Base-by-base conservation (phyloP, 2,888 invertebrate genomes). In the Tetropium fuscum region DNA sequence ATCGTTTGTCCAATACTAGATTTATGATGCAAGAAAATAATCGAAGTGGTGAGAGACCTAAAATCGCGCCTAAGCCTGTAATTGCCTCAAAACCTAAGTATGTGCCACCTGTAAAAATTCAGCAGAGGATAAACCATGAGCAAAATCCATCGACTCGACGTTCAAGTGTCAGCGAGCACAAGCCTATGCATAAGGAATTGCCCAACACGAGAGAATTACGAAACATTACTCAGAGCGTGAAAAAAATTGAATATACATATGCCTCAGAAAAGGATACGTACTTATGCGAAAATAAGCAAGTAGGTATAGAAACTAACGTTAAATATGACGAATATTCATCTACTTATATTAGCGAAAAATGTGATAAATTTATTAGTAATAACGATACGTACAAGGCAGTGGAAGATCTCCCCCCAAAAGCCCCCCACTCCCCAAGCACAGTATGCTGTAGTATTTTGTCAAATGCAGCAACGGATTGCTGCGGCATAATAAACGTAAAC, bases 371-470 rank as follows among this genome's bases (percentile, higher is more conserved):
- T 66, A 74, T 58, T 60, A 65, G 65, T 59, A 66, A 62, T 63
- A 68, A 61, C 45, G 71, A 73, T 54, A 54, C 70, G 34, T 72
- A 74, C 51, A 74, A 71, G 45, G 78, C 76, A 66, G 54, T 69
- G 8, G 69, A 73, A 38, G 74, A 72, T 38, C 59, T 64, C n/a
- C 67, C 64, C 3, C 70, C 66, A 8, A 81, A 80, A 63, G 73
- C 80, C 1, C 81, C 82, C 3, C 79, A 76, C 49, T 82, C 82
- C 10, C 82, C 82, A 0, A 81, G 81, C 63, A 82, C 82, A 2
- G 81, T 82, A 0, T 82, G 82, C 58, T 82, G 82, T 61, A 82
- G 82, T 57, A 82, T 82, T 25, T 63, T 82, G 13, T 80, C 81
- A 3, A 82, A 80, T 63, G 78, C 81, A 1, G 74, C 81, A 6